Evolutionary conservation across 2,113 vertebrate species (phyloP), one percentile per base, ranked within the genome.

Genomic region (Corvus hawaiiensis): DNA sequence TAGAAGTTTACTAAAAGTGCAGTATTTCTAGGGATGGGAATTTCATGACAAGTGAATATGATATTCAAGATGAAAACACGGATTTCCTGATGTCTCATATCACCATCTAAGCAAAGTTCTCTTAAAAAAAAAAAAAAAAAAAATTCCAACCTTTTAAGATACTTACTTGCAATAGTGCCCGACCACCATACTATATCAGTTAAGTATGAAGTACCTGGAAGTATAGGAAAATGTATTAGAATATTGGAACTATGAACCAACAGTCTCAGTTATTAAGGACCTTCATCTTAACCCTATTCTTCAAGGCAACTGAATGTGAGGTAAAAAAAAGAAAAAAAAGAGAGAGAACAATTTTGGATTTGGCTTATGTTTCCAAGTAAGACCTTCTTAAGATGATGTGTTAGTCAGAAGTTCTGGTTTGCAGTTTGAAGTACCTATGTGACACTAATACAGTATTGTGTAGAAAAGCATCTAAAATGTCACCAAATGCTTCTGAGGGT

Each of bases 111-210:
- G 10, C 2, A 1, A 89, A 91, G 6, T 41, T 74, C 28, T 63
- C 19, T 71, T 18, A 18, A 32, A 54, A 41, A 69, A 37, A 41
- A 69, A 37, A 44, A 35, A 35, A n/a, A 28, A 56, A 75, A 18
- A 44, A 80, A 41, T 23, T 4, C 13, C 14, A 89, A 54, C 13
- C 44, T 90, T 86, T 68, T 10, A 77, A 64, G 30, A 68, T 90
- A 99, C 99, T 99, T 98, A 99, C 99, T 99, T 97, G 98, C 98
- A 90, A 99, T 95, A 19, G 99, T 99, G 56, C 99, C 99, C 16
- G 98, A 98, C 99, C 99, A 99, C 99, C 99, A 99, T 74, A 99
- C 98, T 84, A 96, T 98, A 95, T 99, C 99, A 43, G 97, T 98
- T 87, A 99, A 97, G 93, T 99, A 99, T 1, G 99, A 99, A 51